Evolutionary conservation across 53 echinoderm and acorn worm genomes (phyloP), one percentile per base, ranked within the genome.

Genomic region (Echinometra lucunter): DNA sequence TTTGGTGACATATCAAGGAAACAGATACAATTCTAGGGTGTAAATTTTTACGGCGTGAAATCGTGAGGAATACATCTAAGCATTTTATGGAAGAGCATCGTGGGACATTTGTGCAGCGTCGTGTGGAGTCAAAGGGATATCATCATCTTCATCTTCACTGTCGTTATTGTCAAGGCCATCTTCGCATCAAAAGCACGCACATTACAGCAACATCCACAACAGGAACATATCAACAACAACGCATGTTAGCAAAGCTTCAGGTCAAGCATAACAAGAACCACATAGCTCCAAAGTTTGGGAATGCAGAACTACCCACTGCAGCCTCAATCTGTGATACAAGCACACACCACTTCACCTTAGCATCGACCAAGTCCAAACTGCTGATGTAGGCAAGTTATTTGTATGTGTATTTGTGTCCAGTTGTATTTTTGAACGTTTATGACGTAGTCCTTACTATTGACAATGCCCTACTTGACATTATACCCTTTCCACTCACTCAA

Each of bases 331-430:
- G 82, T 45, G 82, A 45, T n/a, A n/a, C 1, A 4, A 21, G 45
- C 74, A 27, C 28, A 0, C 28, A 6, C 16, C 25, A 2, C n/a
- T 47, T 11, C 85, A 85, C 85, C 85, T 11, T 28, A 30, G 28
- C 85, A 30, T 53, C 23, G 23, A 45, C 44, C 47, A 44, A 19
- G 44, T 44, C 45, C 45, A 49, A 85, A 45, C 85, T 85, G 85
- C 85, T 47, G 85, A 85, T 49, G 15, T 47, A 85, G 85, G 85
- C 85, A 85, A 85, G 85, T 85, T 85, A 47, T 47, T 85, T 85
- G 85, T 85, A 85, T 28, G 45, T 85, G 85, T 53, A 47, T 85
- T 85, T 85, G 85, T 85, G 85, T 85, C 49, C 85, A 85, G 37
- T 78, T 40, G 38, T 42, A 85, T 25, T 85, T 83, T 85, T 28